Evolutionary conservation across 2,888 invertebrate species (phyloP).

Genomic region (Diogma glabrata): DNA sequence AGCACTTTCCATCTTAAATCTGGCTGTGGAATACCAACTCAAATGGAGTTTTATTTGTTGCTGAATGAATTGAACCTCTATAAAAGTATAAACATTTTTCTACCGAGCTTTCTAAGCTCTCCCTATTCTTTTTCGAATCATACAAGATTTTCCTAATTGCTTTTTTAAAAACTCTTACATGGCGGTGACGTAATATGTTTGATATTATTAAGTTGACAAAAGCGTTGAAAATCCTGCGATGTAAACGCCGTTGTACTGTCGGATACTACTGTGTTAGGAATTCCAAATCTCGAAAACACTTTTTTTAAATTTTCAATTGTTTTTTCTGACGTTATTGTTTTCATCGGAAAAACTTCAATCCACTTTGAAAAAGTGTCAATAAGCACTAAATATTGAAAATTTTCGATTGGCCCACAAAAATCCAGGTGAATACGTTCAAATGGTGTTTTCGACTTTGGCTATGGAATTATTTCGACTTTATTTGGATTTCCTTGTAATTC

Average conservation of each 20-base stretch:
- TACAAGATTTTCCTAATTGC: neutral
- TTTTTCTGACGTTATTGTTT: constrained; percentile 8
- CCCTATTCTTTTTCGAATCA: neutral
- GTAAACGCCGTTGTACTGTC: constrained; percentile 20
- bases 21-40: too few species aligned
- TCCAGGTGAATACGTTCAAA: constrained; percentile 18
- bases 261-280: constrained; percentile 17
- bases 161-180: constrained; percentile 4
- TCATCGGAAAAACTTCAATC: too few species aligned
- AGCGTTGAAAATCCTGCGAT: constrained; percentile 16
- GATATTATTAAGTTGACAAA: constrained; percentile 18
- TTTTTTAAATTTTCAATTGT: constrained; percentile 17
- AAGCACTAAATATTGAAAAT: too few species aligned
- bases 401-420: constrained; percentile 7
- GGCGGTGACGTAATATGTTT: constrained; percentile 14
- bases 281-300: constrained; percentile 19
- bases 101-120: too few species aligned
- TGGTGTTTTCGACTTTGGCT: constrained; percentile 12
- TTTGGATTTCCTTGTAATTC: neutral
- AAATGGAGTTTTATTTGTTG: too few species aligned
- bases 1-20: too few species aligned
- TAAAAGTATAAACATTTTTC: too few species aligned
- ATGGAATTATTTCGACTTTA: constrained; percentile 12
- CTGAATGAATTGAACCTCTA: too few species aligned
- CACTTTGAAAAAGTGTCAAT: too few species aligned